These are phyloP conservation scores for Xerus rutilus DNA, from an alignment of 2,797 vertebrate species.

Conservation along the genomic window DNA sequence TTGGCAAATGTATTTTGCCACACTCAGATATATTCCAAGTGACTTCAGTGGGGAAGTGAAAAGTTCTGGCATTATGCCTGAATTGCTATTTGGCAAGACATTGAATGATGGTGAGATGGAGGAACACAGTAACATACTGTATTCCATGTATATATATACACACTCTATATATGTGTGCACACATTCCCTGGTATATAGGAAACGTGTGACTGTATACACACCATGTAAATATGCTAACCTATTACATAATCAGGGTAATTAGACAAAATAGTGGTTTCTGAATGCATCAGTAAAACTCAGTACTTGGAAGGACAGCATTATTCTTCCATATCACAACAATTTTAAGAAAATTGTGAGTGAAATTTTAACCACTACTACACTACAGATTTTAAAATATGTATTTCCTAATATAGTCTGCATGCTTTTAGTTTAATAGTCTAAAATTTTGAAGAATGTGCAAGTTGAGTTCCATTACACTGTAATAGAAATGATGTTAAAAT, in stretches of 20 bases:
- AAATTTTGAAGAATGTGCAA: background rate
- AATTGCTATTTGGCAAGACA: slow-evolving; percentile 89
- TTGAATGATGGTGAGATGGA: slow-evolving; percentile 87
- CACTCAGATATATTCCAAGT: slow-evolving; percentile 89
- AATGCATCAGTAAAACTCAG: background rate
- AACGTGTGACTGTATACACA: slow-evolving; percentile 87
- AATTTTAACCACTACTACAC: background rate
- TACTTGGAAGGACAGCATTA: background rate
- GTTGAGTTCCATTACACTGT: accelerated
- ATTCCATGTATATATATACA: slow-evolving; percentile 84
- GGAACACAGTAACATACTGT: slow-evolving; percentile 88
- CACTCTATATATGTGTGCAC: slow-evolving; percentile 80
- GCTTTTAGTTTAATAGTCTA: background rate
- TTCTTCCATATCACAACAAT: background rate
- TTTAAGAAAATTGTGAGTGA: background rate
- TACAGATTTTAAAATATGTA: background rate
- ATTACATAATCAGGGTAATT: slow-evolving; percentile 48
- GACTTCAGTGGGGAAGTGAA: slow-evolving; percentile 89
- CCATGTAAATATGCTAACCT: slow-evolving; percentile 68
- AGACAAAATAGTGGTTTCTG: background rate
- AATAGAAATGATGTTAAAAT: background rate
- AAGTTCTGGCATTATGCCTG: slow-evolving; percentile 88
- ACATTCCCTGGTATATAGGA: slow-evolving; percentile 84
- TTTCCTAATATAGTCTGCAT: background rate
- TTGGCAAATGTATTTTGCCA: slow-evolving; percentile 90